Conservation (phyloP, 2,797 vertebrate genomes). For the Eulemur albifrons region DNA sequence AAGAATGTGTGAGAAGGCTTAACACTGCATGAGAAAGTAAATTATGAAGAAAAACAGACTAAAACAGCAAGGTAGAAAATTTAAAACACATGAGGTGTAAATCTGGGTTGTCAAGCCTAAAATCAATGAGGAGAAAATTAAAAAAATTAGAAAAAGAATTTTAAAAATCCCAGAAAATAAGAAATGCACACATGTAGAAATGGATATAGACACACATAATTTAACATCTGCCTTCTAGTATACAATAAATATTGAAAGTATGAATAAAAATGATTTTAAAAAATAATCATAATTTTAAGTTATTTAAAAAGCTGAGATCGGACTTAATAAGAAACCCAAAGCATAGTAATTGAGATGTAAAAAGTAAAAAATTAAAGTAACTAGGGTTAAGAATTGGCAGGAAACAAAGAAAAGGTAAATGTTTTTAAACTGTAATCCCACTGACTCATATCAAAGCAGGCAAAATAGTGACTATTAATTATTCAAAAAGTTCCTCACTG, state of each 20-base stretch:
- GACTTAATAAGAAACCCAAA: background rate
- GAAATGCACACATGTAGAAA: background rate
- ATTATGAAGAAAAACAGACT: background rate
- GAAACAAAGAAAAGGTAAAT: constrained; percentile 34
- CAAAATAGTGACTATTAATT: background rate
- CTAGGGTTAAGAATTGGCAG: constrained; percentile 3
- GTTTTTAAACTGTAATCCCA: constrained; percentile 37
- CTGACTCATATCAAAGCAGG: constrained; percentile 4
- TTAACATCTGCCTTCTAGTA: background rate
- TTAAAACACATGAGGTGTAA: constrained; percentile 31
- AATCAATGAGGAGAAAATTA: constrained; percentile 34
- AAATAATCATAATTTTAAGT: background rate
- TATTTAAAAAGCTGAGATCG: constrained; percentile 11
- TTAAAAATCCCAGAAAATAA: background rate
- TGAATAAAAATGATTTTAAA: background rate
- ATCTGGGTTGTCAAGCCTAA: constrained; percentile 16
- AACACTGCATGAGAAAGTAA: constrained; percentile 47
- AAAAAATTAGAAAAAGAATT: background rate
- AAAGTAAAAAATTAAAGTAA: background rate
- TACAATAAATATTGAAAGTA: background rate
- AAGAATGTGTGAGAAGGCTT: background rate
- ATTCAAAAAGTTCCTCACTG: background rate
- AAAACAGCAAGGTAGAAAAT: constrained; percentile 39
- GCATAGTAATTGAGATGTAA: background rate
- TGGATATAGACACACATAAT: background rate